These are phyloP conservation scores for Dicentrarchus labrax DNA, from an alignment of 2,113 vertebrate species.

Conservation along the genomic window DNA sequence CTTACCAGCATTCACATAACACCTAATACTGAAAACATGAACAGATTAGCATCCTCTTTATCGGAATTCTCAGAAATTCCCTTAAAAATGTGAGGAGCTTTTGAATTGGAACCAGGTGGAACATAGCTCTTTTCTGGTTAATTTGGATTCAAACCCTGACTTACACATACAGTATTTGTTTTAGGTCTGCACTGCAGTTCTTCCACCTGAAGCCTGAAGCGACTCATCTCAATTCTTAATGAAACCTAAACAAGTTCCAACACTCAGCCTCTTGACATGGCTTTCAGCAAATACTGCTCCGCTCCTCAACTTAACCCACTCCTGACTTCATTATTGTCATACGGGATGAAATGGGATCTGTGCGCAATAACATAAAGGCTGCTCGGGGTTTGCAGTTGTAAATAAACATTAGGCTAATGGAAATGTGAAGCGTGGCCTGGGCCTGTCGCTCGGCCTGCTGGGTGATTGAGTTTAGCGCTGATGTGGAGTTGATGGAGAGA, in stretches of 20 bases:
- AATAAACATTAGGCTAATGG: slow-evolving; percentile 69
- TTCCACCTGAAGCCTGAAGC: slow-evolving; percentile 25
- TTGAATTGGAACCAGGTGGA: too few species aligned
- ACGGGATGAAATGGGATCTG: slow-evolving; percentile 23
- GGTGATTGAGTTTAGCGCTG: slow-evolving; percentile 69
- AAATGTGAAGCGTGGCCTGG: slow-evolving; percentile 29
- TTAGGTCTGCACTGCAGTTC: not conserved
- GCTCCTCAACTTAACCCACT: slow-evolving; percentile 32
- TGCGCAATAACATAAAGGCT: slow-evolving; percentile 40
- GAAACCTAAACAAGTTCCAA: slow-evolving; percentile 48
- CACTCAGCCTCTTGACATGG: slow-evolving; percentile 17
- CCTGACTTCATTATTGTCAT: slow-evolving; percentile 52
- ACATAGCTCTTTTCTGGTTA: not conserved
- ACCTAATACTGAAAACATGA: not conserved
- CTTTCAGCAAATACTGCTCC: slow-evolving; percentile 27
- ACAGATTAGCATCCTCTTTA: not conserved
- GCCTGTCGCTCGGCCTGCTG: slow-evolving; percentile 55
- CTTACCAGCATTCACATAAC: not conserved
- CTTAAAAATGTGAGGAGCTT: not conserved
- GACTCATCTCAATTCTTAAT: slow-evolving; percentile 29
- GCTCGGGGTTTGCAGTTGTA: slow-evolving; percentile 36
- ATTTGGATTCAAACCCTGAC: not conserved
- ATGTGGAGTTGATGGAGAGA: slow-evolving; percentile 60
- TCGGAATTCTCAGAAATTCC: not conserved
- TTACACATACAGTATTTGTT: not conserved